Percentiles rank a stretch among this genome's conserved stretches.
Conservation (phyloP, 1,140 invertebrate genomes). For the Hermetia illucens region DNA sequence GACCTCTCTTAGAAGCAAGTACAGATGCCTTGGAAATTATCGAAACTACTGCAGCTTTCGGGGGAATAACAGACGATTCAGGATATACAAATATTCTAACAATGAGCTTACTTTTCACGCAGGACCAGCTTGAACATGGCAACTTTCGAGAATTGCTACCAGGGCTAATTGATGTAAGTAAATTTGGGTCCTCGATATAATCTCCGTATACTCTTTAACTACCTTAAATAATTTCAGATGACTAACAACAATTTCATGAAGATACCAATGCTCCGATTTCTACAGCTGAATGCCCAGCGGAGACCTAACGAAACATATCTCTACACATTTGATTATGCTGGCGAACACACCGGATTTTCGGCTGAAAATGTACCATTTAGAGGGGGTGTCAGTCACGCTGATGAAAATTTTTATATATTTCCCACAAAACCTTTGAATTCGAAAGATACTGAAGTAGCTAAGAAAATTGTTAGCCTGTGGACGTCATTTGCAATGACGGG, state of each 20-base stretch:
- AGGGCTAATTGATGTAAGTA: slow-evolving; percentile 24
- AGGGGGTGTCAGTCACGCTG: slow-evolving; percentile 29
- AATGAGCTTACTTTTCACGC: too few species aligned
- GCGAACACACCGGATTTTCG: slow-evolving; percentile 23
- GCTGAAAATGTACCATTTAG: slow-evolving; percentile 31
- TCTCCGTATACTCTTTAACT: too few species aligned
- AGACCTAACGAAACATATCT: slow-evolving; percentile 14
- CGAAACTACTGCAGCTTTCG: too few species aligned
- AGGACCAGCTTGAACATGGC: too few species aligned
- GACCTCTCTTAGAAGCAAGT: too few species aligned
- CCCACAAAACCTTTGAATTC: slow-evolving; percentile 18
- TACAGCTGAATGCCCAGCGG: slow-evolving; percentile 10
- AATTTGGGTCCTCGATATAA: too few species aligned
- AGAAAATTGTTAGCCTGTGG: slow-evolving; percentile 29
- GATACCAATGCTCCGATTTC: slow-evolving; percentile 20
- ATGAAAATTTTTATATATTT: slow-evolving; percentile 30
- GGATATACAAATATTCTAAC: too few species aligned
- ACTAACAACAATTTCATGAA: slow-evolving; percentile 16
- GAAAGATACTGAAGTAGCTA: slow-evolving; percentile 20
- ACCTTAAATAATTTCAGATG: too few species aligned
- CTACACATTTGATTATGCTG: slow-evolving; percentile 28
- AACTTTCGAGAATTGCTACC: too few species aligned
- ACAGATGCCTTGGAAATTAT: too few species aligned
- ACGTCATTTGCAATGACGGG: slow-evolving; percentile 27
- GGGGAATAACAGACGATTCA: too few species aligned